Conservation (phyloP, 2,888 invertebrate species). For the Aporophyla lueneburgensis region DNA sequence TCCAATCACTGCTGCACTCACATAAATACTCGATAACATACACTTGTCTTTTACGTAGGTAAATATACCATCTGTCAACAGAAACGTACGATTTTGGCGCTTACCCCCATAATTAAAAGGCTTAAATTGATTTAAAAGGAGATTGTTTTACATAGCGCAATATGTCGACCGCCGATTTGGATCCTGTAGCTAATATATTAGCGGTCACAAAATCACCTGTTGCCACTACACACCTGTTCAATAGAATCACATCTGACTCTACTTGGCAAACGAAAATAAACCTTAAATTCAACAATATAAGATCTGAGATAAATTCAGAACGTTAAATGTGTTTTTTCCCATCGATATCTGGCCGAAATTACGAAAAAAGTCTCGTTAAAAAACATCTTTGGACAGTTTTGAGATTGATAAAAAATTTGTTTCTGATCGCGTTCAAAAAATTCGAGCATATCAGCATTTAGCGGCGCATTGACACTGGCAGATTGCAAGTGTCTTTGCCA, state of each 20-base stretch:
- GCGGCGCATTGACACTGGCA: conserved; percentile 58
- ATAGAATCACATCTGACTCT: conserved; percentile 87
- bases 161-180: conserved; percentile 85
- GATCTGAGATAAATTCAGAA: conserved; percentile 49
- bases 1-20: conserved; percentile 73
- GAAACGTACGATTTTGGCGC: conserved; percentile 59
- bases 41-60: conserved; percentile 71
- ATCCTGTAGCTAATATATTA: conserved; percentile 87
- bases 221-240: conserved; percentile 86
- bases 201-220: conserved; percentile 89
- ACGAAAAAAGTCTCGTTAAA: conserved; percentile 72
- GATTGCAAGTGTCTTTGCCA: conserved; percentile 54
- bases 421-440: conserved; percentile 61
- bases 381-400: conserved; percentile 77
- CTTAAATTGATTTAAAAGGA: conserved; percentile 55
- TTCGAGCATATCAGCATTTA: conserved; percentile 48
- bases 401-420: conserved; percentile 70
- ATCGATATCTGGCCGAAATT: conserved; percentile 79
- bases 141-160: conserved; percentile 77
- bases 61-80: conserved; percentile 77
- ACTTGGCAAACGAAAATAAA: conserved; percentile 62
- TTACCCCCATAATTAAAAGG: conserved; percentile 55
- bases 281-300: conserved; percentile 45
- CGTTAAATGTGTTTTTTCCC: conserved; percentile 69
- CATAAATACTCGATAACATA: conserved; percentile 70